Conservation (phyloP, 2,113 vertebrate genomes). For the Holacanthus passer region DNA sequence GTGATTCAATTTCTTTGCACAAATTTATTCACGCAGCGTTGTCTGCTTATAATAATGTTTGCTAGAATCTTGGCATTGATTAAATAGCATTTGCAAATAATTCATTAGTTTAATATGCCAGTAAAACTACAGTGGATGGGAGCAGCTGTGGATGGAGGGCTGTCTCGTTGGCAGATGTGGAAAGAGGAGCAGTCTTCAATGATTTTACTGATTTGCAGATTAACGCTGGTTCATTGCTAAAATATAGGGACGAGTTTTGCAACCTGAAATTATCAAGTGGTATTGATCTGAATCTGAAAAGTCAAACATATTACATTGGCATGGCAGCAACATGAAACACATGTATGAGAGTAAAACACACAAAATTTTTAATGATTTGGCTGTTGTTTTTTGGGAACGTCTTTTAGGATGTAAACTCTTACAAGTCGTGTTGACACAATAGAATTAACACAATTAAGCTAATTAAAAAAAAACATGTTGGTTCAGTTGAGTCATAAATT, state of each 20-base stretch:
- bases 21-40: constrained; percentile 60
- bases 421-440: not conserved
- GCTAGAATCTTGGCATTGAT: constrained; percentile 70
- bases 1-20: constrained; percentile 64
- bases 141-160: constrained; percentile 29
- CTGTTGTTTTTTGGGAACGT: not conserved
- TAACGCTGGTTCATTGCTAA: not conserved
- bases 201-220: constrained; percentile 22
- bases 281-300: constrained; percentile 17
- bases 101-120: constrained; percentile 69
- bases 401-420: not conserved
- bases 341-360: no score
- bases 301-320: not conserved
- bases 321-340: not conserved
- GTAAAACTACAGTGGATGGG: constrained; percentile 29
- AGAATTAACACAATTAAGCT: not conserved
- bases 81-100: constrained; percentile 74
- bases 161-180: constrained; percentile 42
- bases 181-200: constrained; percentile 23
- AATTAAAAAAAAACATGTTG: not conserved
- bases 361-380: not conserved
- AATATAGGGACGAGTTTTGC: not conserved
- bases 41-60: constrained; percentile 72
- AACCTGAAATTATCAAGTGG: not conserved
- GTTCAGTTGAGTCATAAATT: not conserved